Evolutionary conservation across 2,113 vertebrate species (phyloP), one percentile per base, ranked within the genome.

Genomic region (Gila orcuttii): DNA sequence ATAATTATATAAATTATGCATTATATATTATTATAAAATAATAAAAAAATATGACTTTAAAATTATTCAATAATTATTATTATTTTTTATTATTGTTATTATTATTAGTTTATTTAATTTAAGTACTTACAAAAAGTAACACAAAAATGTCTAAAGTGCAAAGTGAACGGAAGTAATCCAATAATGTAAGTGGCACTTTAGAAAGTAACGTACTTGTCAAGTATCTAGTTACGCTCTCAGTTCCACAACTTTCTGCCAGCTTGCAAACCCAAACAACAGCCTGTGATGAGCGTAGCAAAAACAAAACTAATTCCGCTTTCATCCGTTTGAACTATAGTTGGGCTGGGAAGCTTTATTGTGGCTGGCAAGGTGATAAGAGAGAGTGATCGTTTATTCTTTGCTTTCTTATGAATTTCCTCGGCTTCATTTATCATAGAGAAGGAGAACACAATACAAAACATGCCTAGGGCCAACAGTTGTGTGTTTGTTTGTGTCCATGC

Each of bases 341-440:
- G 91, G 94, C 76, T 69, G 94, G 88, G 95, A 95, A 95, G 95
- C 95, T 95, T 96, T 96, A 96, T 96, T 96, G 96, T 96, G 95
- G 95, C 96, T 95, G 94, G 94, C 96, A 96, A 96, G 95, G 95
- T 96, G 96, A 97, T 96, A 96, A 96, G 96, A 95, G 95, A 96
- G 95, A 96, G 95, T 96, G 96, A 97, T 96, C 96, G 96, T 96
- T 96, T 96, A 96, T 96, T 96, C 96, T 96, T 93, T 94, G 96
- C 95, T 96, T 96, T 95, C 90, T 93, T 95, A 96, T 94, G 95
- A 97, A 96, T 96, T 96, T 95, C 95, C 96, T 96, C 95, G 93
- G 94, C 96, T 96, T 95, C 96, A 96, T 97, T 96, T 94, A 96
- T 96, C 96, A 96, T 91, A 81, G 77, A 84, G 85, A 62, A 45